Evolutionary conservation across 1,140 invertebrate genomes (phyloP).

Genomic region (Atopsyche davidsoni): DNA sequence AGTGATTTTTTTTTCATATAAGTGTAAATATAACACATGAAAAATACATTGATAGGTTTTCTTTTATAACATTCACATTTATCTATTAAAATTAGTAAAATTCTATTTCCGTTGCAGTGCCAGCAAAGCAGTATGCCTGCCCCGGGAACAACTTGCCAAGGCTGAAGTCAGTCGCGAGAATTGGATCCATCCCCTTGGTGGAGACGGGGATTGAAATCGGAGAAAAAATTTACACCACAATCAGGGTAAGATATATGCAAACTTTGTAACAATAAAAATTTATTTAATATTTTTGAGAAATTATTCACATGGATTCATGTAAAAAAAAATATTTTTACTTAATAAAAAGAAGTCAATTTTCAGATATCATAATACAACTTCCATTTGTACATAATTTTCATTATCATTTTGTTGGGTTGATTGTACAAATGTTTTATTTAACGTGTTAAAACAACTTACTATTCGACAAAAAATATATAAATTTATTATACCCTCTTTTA

Average conservation of each 20-base stretch:
- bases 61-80: too few relatives aligned
- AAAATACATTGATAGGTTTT: too few relatives aligned
- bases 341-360: background rate
- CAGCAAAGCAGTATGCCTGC: background rate
- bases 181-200: slow-evolving; percentile 64
- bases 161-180: slow-evolving; percentile 59
- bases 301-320: background rate
- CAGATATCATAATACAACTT: background rate
- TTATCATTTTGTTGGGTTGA: background rate
- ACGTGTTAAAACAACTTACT: too few relatives aligned
- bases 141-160: slow-evolving; percentile 41
- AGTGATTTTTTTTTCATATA: too few relatives aligned
- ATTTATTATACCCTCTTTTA: too few relatives aligned
- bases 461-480: too few relatives aligned
- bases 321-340: too few relatives aligned
- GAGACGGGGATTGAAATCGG: slow-evolving; percentile 63
- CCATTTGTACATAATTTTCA: background rate
- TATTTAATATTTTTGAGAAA: background rate
- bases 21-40: too few relatives aligned
- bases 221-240: slow-evolving; percentile 59
- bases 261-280: background rate
- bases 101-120: slow-evolving; percentile 15
- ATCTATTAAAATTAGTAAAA: too few relatives aligned
- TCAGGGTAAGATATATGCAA: slow-evolving; percentile 52
- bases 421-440: too few relatives aligned